Base-by-base conservation (phyloP, 2,888 invertebrate genomes). In the Blastobasis adustella region DNA sequence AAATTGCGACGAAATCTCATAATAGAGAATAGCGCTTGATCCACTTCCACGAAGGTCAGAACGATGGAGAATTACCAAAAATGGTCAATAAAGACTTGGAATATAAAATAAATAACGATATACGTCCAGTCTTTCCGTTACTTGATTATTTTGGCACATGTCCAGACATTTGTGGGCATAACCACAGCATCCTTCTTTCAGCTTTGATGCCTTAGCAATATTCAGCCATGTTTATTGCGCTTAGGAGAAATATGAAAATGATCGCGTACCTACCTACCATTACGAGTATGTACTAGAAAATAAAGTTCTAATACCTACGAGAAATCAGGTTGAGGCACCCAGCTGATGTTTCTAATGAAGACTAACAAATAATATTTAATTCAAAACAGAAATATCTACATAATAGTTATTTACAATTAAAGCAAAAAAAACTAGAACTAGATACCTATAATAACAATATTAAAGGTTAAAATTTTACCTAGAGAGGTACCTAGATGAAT, bases 111-210 rank as follows among this genome's bases (percentile, higher is more conserved):
- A 76, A 75, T 73, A 76, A 73, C 65, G 63, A 70, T 71, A 67
- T 65, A 72, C 59, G 71, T 71, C 63, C 58, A 53, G 66, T 66
- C 64, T 71, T 77, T 70, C 68, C 74, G 69, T 76, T 71, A 72
- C 70, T 73, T 71, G 79, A 82, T 83, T 79, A 80, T 80, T 75
- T 82, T 86, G 84, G 86, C 85, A 55, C 52, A 54, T 59, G 64
- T 76, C 86, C 83, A 86, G 77, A 63, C 61, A 65, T 65, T 74
- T 66, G 70, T 62, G 69, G 69, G 54, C 60, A 9, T 10, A 58
- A 58, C 65, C 68, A 64, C 65, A 66, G 60, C 65, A 67, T 69
- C 67, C 65, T 70, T 66, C 63, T 63, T 66, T 63, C 63, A 62
- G 63, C 63, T 72, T 23, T 70, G 61, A 62, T 64, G 66, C 65